Conservation (phyloP, 35 echinoderm and acorn worm genomes). For the Lytechinus pictus region DNA sequence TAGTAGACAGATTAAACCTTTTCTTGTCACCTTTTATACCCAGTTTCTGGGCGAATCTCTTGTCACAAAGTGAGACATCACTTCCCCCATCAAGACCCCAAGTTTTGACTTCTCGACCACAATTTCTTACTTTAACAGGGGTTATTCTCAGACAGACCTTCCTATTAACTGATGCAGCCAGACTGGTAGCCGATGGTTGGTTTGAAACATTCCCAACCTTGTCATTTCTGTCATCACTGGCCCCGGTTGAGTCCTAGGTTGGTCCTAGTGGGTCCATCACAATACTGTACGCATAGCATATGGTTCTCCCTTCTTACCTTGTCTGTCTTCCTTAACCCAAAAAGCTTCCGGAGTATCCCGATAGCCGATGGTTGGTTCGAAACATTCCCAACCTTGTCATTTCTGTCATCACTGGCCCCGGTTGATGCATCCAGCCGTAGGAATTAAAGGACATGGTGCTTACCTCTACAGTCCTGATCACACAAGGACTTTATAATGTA, state of each 20-base stretch:
- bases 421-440: background rate
- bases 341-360: constrained; percentile 60
- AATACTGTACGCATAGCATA: constrained; percentile 52
- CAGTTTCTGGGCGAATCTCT: constrained; percentile 49
- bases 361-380: background rate
- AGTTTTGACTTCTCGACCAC: constrained; percentile 49
- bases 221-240: background rate
- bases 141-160: constrained; percentile 47
- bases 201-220: background rate
- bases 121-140: constrained; percentile 17
- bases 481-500: background rate
- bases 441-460: background rate
- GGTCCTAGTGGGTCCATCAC: constrained; percentile 62
- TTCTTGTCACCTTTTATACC: constrained; percentile 21
- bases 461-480: background rate
- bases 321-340: constrained; percentile 63
- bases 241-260: constrained; percentile 16
- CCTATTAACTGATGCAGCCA: background rate
- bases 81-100: constrained; percentile 61
- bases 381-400: background rate
- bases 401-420: background rate
- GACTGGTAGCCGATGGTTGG: background rate
- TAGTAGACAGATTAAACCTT: constrained; percentile 48
- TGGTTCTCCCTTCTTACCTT: constrained; percentile 54
- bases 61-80: constrained; percentile 59